Evolutionary conservation across 1,140 invertebrate species (phyloP).

Genomic region (Pseudoatta argentina): DNA sequence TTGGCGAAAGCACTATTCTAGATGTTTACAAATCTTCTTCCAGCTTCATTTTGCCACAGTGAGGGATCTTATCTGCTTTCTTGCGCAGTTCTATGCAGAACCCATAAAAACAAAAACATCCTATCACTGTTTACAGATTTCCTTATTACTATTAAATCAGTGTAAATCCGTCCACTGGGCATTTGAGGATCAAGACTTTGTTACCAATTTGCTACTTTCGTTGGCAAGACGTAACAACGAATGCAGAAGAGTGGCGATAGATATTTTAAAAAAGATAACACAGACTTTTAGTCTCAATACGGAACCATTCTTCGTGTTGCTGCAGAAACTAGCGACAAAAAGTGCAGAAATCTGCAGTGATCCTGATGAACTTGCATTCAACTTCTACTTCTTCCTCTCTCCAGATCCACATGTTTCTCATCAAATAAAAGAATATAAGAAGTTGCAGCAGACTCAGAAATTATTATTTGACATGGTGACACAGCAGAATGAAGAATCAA

Average conservation of each 20-base stretch:
- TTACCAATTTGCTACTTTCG: conserved; percentile 81
- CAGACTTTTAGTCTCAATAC: conserved; percentile 72
- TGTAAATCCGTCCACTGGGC: conserved; percentile 76
- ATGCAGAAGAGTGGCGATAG: conserved; percentile 76
- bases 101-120: conserved; percentile 81
- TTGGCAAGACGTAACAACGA: conserved; percentile 75
- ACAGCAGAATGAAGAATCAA: conserved; percentile 65
- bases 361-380: conserved; percentile 87
- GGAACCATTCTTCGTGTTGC: conserved; percentile 76
- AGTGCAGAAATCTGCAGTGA: conserved; percentile 88
- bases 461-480: conserved; percentile 76
- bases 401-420: conserved; percentile 83
- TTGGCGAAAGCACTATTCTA: conserved; percentile 78
- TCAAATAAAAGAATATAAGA: conserved; percentile 78
- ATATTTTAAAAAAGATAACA: conserved; percentile 78
- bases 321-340: conserved; percentile 78
- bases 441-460: conserved; percentile 78
- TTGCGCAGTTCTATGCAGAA: conserved; percentile 81
- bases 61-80: conserved; percentile 78
- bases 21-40: conserved; percentile 84
- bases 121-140: conserved; percentile 79
- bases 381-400: conserved; percentile 86
- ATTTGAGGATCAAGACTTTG: conserved; percentile 80
- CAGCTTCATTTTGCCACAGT: conserved; percentile 79
- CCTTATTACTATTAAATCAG: conserved; percentile 70